Percentiles rank a stretch among this genome's conserved stretches.
Evolutionary conservation across 1,140 invertebrate genomes (phyloP).

Genomic region (Solenopsis invicta): DNA sequence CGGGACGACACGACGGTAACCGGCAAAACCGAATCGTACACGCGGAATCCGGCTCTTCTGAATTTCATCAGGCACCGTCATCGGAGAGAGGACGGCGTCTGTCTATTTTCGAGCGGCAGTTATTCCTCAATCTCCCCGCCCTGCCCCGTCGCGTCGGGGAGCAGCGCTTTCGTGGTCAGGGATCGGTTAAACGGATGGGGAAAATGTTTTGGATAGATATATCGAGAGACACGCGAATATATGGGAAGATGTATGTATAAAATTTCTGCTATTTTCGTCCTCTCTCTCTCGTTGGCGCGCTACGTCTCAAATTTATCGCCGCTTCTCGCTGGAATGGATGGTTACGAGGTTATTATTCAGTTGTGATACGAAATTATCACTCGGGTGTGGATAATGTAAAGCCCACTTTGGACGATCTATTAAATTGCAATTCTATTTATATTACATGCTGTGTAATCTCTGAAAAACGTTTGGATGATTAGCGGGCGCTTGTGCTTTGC

Average conservation of each 20-base stretch:
- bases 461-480: not conserved
- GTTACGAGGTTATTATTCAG: slow-evolving; percentile 14
- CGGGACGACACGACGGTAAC: slow-evolving; percentile 46
- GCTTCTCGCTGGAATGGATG: not conserved
- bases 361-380: slow-evolving; percentile 18
- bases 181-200: slow-evolving; percentile 40
- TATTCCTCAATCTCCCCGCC: slow-evolving; percentile 39
- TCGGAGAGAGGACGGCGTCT: slow-evolving; percentile 20
- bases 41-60: slow-evolving; percentile 42
- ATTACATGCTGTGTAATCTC: not conserved
- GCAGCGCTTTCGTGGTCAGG: slow-evolving; percentile 14
- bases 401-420: not conserved
- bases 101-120: slow-evolving; percentile 40
- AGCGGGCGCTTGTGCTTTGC: too few relatives aligned
- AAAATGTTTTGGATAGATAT: slow-evolving; percentile 29
- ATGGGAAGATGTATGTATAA: slow-evolving; percentile 11
- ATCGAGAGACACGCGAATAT: not conserved
- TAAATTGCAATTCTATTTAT: slow-evolving; percentile 12
- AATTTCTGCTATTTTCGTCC: slow-evolving; percentile 13
- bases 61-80: slow-evolving; percentile 55
- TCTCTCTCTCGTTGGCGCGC: not conserved
- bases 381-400: not conserved
- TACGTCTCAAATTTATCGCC: not conserved
- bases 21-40: slow-evolving; percentile 35
- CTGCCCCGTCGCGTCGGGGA: too few relatives aligned